These are phyloP conservation scores for Rhinella marina DNA, from an alignment of 2,797 vertebrate species.

Conservation along the genomic window DNA sequence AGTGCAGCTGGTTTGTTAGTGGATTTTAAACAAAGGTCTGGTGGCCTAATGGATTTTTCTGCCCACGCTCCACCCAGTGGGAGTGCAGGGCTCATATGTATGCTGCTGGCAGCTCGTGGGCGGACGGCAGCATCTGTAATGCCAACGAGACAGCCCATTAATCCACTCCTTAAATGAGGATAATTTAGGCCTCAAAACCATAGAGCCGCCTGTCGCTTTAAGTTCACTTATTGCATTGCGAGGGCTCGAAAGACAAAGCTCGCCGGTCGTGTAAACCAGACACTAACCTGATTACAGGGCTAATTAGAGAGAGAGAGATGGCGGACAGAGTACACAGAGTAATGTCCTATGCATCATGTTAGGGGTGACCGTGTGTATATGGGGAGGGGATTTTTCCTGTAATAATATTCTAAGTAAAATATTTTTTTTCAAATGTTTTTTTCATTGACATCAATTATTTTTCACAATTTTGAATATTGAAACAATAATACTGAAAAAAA, in stretches of 20 bases:
- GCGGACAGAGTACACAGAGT: background rate
- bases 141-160: slow-evolving; percentile 42
- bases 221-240: slow-evolving; percentile 27
- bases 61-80: slow-evolving; percentile 54
- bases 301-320: slow-evolving; percentile 27
- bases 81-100: slow-evolving; percentile 39
- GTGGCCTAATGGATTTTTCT: slow-evolving; percentile 56
- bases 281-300: slow-evolving; percentile 34
- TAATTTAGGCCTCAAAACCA: slow-evolving; percentile 30
- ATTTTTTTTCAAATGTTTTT: background rate
- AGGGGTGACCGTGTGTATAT: background rate
- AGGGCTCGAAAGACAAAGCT: background rate
- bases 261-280: background rate
- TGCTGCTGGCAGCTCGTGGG: slow-evolving; percentile 33
- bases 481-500: background rate
- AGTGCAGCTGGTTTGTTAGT: slow-evolving; percentile 58
- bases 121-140: slow-evolving; percentile 44
- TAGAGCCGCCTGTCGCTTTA: slow-evolving; percentile 30
- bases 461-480: background rate
- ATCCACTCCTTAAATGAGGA: slow-evolving; percentile 51
- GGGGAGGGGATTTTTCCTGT: background rate
- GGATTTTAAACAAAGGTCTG: slow-evolving; percentile 58
- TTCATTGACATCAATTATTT: background rate
- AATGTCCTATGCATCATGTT: background rate
- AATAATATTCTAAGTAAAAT: background rate